Evolutionary conservation across 2,888 invertebrate species (phyloP).

Genomic region (Parnassius glacialis): DNA sequence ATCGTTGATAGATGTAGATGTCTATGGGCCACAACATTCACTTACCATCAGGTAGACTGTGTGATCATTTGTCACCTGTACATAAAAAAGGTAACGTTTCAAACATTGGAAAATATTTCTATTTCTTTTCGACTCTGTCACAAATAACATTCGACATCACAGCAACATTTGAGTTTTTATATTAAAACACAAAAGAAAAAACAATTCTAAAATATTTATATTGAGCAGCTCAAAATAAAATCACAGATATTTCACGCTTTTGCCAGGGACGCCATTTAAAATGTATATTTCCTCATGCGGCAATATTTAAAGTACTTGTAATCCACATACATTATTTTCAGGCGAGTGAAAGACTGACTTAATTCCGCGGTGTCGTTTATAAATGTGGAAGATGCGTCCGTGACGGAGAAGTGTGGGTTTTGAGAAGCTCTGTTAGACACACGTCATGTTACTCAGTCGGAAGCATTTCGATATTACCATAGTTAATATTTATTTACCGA

Average conservation of each 20-base stretch:
- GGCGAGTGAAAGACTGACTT: conserved; percentile 19
- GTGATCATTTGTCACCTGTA: too few species aligned
- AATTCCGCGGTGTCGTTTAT: conserved; percentile 24
- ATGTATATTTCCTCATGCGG: conserved; percentile 12
- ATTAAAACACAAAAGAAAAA: too few species aligned
- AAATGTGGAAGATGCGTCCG: conserved; percentile 7
- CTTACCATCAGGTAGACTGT: too few species aligned
- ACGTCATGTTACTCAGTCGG: conserved; percentile 7
- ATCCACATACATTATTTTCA: conserved; percentile 22
- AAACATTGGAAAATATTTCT: too few species aligned
- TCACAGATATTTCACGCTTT: conserved; percentile 3
- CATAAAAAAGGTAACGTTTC: too few species aligned
- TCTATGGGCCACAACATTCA: too few species aligned
- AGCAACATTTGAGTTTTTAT: too few species aligned
- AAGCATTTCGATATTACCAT: conserved; percentile 14
- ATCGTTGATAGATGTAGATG: too few species aligned
- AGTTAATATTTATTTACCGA: neutral
- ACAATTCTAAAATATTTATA: too few species aligned
- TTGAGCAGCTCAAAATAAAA: neutral
- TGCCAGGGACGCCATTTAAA: conserved; percentile 10
- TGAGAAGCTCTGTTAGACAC: neutral
- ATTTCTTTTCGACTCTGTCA: too few species aligned
- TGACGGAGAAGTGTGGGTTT: neutral
- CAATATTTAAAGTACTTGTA: conserved; percentile 21
- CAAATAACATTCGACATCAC: too few species aligned